Conservation (phyloP, 2,113 vertebrate genomes). For the Pterocles gutturalis region DNA sequence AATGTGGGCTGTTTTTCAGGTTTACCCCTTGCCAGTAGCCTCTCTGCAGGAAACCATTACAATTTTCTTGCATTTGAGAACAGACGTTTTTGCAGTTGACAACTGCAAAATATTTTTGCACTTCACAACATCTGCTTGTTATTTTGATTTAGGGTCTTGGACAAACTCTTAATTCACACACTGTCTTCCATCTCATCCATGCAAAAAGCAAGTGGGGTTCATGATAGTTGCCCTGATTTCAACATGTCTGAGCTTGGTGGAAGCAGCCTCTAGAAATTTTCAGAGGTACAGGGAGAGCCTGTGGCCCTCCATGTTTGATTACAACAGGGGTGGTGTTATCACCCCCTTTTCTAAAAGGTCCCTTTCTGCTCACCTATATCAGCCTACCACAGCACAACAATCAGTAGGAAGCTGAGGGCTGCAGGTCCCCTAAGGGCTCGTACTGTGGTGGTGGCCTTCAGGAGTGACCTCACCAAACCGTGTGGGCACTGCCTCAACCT, state of each 20-base stretch:
- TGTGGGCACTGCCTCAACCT: not conserved
- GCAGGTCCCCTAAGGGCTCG: not conserved
- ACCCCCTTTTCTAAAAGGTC: not conserved
- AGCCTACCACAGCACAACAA: not conserved
- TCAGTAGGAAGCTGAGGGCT: not conserved
- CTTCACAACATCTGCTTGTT: not conserved
- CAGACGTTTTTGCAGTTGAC: not conserved
- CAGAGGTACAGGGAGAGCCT: not conserved
- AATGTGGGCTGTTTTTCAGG: not conserved
- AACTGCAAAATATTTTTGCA: not conserved
- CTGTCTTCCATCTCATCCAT: not conserved
- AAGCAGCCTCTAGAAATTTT: not conserved
- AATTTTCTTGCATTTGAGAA: not conserved
- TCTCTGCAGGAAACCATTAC: not conserved
- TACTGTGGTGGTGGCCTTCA: not conserved
- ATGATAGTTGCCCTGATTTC: not conserved
- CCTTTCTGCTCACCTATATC: not conserved
- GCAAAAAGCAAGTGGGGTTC: not conserved
- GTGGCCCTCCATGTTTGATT: not conserved
- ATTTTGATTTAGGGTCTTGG: not conserved
- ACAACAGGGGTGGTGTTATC: not conserved
- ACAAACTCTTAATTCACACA: not conserved
- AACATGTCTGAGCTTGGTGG: not conserved
- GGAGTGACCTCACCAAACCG: fast-evolving
- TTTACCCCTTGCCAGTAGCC: not conserved